Evolutionary conservation across 2,888 invertebrate genomes (phyloP).

Genomic region (Pandemis cinnamomeana): DNA sequence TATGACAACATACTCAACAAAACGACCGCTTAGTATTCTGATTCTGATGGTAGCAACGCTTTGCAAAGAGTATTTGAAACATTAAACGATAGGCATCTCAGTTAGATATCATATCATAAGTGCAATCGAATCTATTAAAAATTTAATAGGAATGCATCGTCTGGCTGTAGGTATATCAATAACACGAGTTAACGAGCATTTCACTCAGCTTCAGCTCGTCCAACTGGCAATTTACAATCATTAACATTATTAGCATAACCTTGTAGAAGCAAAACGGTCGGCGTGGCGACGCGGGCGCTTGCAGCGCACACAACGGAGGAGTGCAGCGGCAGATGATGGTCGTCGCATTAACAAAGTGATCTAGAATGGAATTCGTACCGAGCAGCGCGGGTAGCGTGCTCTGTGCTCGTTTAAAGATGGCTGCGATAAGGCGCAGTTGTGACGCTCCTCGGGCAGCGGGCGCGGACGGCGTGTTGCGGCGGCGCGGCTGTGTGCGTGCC

Average conservation of each 20-base stretch:
- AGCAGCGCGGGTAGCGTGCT: conserved; percentile 78
- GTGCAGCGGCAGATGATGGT: conserved; percentile 69
- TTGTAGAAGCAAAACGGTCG: conserved; percentile 64
- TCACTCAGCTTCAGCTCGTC: conserved; percentile 63
- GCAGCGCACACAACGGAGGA: conserved; percentile 62
- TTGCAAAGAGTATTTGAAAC: not conserved
- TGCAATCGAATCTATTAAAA: conserved; percentile 8
- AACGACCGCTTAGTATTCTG: conserved; percentile 40
- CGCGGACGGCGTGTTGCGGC: conserved; percentile 62
- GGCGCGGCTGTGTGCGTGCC: conserved; percentile 73
- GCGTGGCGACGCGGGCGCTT: conserved; percentile 58
- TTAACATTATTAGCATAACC: conserved; percentile 64
- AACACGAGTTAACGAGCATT: conserved; percentile 62
- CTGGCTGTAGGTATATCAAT: conserved; percentile 1
- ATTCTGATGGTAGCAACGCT: conserved; percentile 6
- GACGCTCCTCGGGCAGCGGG: conserved; percentile 69
- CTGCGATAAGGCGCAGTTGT: conserved; percentile 79
- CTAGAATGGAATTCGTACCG: conserved; percentile 79
- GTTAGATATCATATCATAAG: not conserved
- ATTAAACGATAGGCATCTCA: not conserved
- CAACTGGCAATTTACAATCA: conserved; percentile 62
- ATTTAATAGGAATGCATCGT: conserved; percentile 31
- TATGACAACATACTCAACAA: conserved; percentile 44
- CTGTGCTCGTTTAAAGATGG: conserved; percentile 82
- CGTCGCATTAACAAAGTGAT: conserved; percentile 65